phyloP scores from a whole-genome alignment of 2,113 vertebrate genomes.

The Dryoscopus gambensis region DNA sequence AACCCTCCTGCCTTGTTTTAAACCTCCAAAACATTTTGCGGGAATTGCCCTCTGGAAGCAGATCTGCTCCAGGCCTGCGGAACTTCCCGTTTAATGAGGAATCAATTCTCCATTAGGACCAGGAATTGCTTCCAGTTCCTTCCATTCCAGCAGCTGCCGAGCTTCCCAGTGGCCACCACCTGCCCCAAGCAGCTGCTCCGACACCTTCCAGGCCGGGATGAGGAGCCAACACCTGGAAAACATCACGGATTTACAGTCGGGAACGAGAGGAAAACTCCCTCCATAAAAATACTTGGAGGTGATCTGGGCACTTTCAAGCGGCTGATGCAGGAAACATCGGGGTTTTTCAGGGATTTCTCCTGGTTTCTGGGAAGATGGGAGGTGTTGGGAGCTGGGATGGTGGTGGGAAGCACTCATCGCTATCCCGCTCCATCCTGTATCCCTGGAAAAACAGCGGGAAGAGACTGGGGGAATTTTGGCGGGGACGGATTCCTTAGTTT shows the following conservation, averaged over 20 bases:
- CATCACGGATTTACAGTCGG: slow-evolving; percentile 39
- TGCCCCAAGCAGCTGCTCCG: neutral
- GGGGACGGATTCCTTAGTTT: too few species aligned
- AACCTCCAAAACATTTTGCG: rapidly evolving
- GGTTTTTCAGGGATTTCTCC: neutral
- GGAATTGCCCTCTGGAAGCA: neutral
- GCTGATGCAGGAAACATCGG: neutral
- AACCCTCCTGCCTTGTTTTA: neutral
- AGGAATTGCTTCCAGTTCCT: neutral
- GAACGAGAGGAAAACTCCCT: neutral
- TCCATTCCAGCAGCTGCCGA: neutral
- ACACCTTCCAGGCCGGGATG: neutral
- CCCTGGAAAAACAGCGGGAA: neutral
- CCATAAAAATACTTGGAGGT: slow-evolving; percentile 52
- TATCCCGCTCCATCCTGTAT: rapidly evolving
- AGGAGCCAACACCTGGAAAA: slow-evolving; percentile 70
- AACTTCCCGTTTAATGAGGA: neutral
- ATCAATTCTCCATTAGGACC: rapidly evolving
- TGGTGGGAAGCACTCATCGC: rapidly evolving
- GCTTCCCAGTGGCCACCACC: neutral
- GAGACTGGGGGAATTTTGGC: too few species aligned
- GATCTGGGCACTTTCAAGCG: slow-evolving; percentile 44
- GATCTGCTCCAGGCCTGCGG: rapidly evolving
- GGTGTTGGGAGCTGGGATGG: neutral
- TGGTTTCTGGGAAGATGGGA: neutral